phyloP scores from a whole-genome alignment of 2,888 invertebrate genomes.

The Sussaba pulchella region DNA sequence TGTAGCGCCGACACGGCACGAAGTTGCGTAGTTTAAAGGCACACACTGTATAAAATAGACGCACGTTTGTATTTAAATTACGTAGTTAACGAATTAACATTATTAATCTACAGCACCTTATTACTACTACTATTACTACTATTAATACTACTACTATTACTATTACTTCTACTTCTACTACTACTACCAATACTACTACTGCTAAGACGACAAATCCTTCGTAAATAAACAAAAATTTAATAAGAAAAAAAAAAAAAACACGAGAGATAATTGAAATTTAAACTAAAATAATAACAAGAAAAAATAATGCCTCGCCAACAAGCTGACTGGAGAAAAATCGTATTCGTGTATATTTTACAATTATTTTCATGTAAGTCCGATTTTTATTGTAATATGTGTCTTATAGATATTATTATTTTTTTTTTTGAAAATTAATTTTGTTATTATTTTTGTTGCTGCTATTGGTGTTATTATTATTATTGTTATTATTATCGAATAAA shows the following conservation, averaged over 20 bases:
- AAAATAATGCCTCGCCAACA: conserved; percentile 77
- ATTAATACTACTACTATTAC: conserved; percentile 16
- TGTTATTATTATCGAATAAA: too few relatives aligned
- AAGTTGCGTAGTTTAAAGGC: conserved; percentile 83
- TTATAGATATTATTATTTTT: background rate
- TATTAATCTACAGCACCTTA: conserved; percentile 66
- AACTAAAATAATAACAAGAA: background rate
- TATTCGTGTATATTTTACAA: conserved; percentile 82
- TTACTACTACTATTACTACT: conserved; percentile 45
- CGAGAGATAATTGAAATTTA: background rate
- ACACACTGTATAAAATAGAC: conserved; percentile 82
- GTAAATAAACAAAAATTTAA: conserved; percentile 38
- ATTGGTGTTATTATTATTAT: too few relatives aligned
- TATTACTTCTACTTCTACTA: too few relatives aligned
- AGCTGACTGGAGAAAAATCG: conserved; percentile 79
- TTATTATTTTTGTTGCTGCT: too few relatives aligned
- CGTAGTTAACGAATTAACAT: conserved; percentile 66
- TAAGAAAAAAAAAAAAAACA: conserved; percentile 48
- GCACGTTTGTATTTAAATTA: conserved; percentile 79
- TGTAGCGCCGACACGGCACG: conserved; percentile 83
- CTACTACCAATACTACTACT: too few relatives aligned
- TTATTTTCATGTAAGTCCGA: conserved; percentile 82
- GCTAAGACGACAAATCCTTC: background rate
- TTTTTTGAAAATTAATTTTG: background rate
- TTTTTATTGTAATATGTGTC: background rate